Percentiles rank a stretch among this genome's conserved stretches.
Evolutionary conservation across 2,888 invertebrate species (phyloP).

Genomic region (Asteroscopus sphinx): DNA sequence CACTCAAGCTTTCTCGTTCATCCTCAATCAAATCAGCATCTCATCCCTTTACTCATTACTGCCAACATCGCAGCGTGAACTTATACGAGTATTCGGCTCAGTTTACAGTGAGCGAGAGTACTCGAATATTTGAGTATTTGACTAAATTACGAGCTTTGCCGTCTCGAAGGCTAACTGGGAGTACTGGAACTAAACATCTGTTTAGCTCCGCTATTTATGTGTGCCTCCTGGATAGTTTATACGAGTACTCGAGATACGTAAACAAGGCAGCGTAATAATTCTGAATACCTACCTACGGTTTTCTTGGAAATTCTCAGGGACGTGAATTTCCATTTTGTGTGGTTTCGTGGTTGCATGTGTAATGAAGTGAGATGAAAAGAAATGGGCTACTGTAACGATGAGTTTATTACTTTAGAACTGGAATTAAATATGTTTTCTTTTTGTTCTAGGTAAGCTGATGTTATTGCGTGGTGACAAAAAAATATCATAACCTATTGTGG

Average conservation of each 20-base stretch:
- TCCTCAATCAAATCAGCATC: constrained; percentile 42
- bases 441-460: constrained; percentile 41
- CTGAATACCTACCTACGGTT: constrained; percentile 32
- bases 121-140: constrained; percentile 56
- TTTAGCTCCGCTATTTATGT: constrained; percentile 47
- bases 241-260: constrained; percentile 41
- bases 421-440: constrained; percentile 16
- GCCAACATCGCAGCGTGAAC: constrained; percentile 31
- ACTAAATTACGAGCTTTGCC: constrained; percentile 58
- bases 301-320: constrained; percentile 29
- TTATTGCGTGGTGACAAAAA: too few relatives aligned
- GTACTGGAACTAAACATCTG: constrained; percentile 52
- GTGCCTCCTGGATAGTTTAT: constrained; percentile 55
- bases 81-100: constrained; percentile 29
- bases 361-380: constrained; percentile 36
- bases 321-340: constrained; percentile 24
- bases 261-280: constrained; percentile 53
- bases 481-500: too few relatives aligned
- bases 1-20: constrained; percentile 38
- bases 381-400: constrained; percentile 1
- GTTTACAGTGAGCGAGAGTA: constrained; percentile 32
- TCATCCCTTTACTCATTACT: constrained; percentile 44
- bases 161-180: constrained; percentile 47
- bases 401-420: constrained; percentile 9
- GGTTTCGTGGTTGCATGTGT: constrained; percentile 28